Base-by-base conservation (phyloP, 2,797 vertebrate genomes). In the Eulemur albifrons region DNA sequence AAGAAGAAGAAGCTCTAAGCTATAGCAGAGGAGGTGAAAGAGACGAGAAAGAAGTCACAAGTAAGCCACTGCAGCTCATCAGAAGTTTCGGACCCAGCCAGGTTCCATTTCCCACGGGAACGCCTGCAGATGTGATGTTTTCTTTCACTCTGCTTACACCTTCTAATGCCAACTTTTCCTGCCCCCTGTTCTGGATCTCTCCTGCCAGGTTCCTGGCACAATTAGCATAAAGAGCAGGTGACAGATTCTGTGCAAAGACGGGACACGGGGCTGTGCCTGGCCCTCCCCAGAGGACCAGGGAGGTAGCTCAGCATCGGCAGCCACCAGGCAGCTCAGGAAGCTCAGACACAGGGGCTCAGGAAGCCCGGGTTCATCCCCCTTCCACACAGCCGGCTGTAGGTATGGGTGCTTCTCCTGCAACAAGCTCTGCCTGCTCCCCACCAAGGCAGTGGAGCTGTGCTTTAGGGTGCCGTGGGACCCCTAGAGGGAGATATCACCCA, bases 101-200 rank as follows among this genome's bases (percentile, higher is more conserved):
- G 59, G 45, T 63, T 96, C 94, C 96, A 95, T 97, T 96, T 98
- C 97, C 97, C 70, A 67, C 88, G 96, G 96, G 93, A 98, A 88
- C 90, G 93, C 98, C 27, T 97, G 91, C 86, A 86, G 94, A 96
- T 83, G 91, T 61, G 87, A 97, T 89, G 91, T 95, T 97, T 97
- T 88, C 94, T 95, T 97, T 98, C 95, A 18, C 86, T 98, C 95
- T 95, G 96, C 97, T 96, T 95, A 96, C 57, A 94, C 92, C 96
- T 97, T 93, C 97, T 87, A 95, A 97, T 83, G 94, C 95, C 97
- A 97, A 94, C 96, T 97, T 98, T 97, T 93, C 96, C 59, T 92
- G 45, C 87, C 97, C 96, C 93, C 95, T 97, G 85, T 72, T 96
- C 76, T n/a, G 95, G 97, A 90, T 57, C 81, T 97, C 97, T 86